Percentiles rank a stretch among this genome's conserved stretches.
Conservation (phyloP, 2,113 vertebrate species). For the Ciconia boyciana region DNA sequence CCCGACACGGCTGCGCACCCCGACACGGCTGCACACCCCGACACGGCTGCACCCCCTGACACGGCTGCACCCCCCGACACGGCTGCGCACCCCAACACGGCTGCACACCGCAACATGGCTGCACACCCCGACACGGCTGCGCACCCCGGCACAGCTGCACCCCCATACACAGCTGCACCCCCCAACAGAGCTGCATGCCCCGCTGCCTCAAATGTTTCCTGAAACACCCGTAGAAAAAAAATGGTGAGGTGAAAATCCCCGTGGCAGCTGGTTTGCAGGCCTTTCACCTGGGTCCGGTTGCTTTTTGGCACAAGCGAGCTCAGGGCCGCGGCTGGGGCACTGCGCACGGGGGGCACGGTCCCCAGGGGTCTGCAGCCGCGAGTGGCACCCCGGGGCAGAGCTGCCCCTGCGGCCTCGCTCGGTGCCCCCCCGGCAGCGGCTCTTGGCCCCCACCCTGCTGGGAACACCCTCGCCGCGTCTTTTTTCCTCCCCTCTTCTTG, state of each 20-base stretch:
- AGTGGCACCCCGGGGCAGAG: background rate
- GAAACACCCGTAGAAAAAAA: fast-evolving
- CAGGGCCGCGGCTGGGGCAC: background rate
- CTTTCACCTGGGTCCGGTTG: fast-evolving
- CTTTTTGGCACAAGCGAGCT: background rate
- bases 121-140: background rate
- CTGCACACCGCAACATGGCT: background rate
- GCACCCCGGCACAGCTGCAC: background rate
- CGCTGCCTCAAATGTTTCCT: fast-evolving
- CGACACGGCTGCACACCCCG: background rate
- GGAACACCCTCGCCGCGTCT: fast-evolving
- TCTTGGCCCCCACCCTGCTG: background rate
- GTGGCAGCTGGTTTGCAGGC: background rate
- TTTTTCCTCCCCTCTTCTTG: background rate
- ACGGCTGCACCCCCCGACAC: background rate
- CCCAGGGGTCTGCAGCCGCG: background rate
- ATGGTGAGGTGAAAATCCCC: background rate
- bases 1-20: no score
- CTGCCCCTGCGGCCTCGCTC: background rate
- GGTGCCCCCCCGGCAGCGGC: fast-evolving
- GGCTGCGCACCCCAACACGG: background rate
- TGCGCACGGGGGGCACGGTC: fast-evolving
- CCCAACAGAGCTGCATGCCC: background rate
- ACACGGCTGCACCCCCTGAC: background rate
- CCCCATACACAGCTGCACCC: background rate